A percentile compares a stretch with the other conserved stretches of the same genome.
Evolutionary conservation across 2,797 vertebrate species (phyloP).

Genomic region (Liasis olivaceus): DNA sequence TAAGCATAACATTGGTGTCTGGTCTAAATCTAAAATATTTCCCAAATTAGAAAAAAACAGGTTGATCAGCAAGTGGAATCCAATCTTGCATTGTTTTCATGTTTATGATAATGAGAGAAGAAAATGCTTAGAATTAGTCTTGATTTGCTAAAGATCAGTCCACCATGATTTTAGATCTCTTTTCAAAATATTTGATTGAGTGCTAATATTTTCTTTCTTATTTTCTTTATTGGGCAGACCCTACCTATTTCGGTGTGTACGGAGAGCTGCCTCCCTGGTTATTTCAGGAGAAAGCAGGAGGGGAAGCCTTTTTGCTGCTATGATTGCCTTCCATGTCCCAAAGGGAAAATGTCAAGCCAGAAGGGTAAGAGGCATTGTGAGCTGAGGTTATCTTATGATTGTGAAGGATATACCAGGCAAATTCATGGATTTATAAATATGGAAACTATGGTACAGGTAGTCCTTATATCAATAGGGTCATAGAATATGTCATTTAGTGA

Average conservation of each 20-base stretch:
- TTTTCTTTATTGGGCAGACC: not conserved
- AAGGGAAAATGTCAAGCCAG: not conserved
- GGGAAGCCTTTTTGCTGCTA: not conserved
- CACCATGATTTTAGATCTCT: not conserved
- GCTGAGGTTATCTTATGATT: not conserved
- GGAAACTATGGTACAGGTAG: not conserved
- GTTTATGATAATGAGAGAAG: not conserved
- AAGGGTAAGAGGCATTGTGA: not conserved
- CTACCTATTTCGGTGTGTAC: not conserved
- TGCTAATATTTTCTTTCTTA: not conserved
- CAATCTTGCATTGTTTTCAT: not conserved
- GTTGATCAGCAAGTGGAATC: not conserved
- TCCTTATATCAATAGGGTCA: no score
- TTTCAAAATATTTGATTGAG: not conserved
- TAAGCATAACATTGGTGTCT: not conserved
- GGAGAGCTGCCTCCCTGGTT: not conserved
- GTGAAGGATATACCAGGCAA: not conserved
- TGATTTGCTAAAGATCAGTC: not conserved
- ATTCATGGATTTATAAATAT: no score
- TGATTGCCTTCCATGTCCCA: not conserved
- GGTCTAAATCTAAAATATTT: not conserved
- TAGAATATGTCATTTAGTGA: no score
- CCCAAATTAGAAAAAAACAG: not conserved
- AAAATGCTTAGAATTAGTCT: no score
- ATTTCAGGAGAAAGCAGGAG: not conserved